Evolutionary conservation across 2,888 invertebrate species (phyloP), one percentile per base, ranked within the genome.

Genomic region (Mesoligia furuncula): DNA sequence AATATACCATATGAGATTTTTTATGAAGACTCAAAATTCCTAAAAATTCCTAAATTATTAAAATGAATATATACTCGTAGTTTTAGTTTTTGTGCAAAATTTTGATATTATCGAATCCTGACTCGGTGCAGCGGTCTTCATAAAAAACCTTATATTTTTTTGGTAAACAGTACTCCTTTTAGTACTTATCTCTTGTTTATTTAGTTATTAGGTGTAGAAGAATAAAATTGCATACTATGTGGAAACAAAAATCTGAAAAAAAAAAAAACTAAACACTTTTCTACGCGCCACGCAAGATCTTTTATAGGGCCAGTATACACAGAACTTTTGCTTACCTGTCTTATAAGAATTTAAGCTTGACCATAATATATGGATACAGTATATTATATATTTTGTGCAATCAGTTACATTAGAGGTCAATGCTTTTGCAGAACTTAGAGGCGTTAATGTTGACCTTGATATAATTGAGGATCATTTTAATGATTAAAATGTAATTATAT

Each of bases 171-270:
- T 90, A 87, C 90, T 83, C 79, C 20, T 89, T 83, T 86, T 89
- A 89, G 90, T 91, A 91, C 91, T 91, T 92, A 91, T 87, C 80
- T 90, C 80, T 87, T 87, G 83, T 89, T 90, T 91, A 91, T 89
- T 90, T 89, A 86, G 85, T 87, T 85, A 83, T 81, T 89, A 88
- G 83, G 62, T 86, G 73, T 90, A 90, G 83, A 84, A 65, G 68
- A 82, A 80, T 88, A 79, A 79, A 85, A 80, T 81, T 83, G 75
- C 79, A 83, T 80, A 80, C 62, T 59, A 78, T 79, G 59, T 75
- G 75, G 77, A 86, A 81, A 78, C 76, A 80, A 85, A 81, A 86
- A 73, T 36, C 31, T 64, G n/a, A 73, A 71, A 67, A 79, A 83
- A 78, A n/a, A 78, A 82, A 73, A 69, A 73, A 62, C 67, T 80